phyloP scores from a whole-genome alignment of 2,113 vertebrate species.

The Turnix velox region DNA sequence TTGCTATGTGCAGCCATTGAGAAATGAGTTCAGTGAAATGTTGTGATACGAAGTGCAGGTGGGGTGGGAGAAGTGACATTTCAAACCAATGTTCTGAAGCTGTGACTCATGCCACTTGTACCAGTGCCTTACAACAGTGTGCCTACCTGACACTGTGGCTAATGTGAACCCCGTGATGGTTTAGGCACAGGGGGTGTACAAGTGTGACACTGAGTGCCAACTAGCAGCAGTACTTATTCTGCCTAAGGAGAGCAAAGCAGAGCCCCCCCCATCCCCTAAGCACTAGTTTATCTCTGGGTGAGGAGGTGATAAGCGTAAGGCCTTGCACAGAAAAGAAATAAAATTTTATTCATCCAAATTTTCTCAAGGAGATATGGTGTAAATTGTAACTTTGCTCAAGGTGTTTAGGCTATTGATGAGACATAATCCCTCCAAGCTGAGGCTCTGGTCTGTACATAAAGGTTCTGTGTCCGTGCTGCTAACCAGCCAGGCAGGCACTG shows the following conservation, averaged over 20 bases:
- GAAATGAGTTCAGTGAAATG: conserved; percentile 22
- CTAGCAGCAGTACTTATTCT: background rate
- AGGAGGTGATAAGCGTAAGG: background rate
- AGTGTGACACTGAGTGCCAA: background rate
- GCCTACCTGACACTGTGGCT: background rate
- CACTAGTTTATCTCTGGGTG: background rate
- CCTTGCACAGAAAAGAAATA: background rate
- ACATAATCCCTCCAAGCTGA: background rate
- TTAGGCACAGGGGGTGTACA: rapidly evolving
- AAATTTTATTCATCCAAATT: background rate
- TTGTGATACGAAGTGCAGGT: conserved; percentile 7
- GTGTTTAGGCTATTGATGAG: background rate
- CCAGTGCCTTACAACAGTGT: background rate
- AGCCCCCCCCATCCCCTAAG: background rate
- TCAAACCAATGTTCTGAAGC: background rate
- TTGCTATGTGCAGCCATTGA: background rate
- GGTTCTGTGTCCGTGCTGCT: background rate
- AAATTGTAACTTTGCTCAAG: background rate
- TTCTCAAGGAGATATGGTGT: background rate
- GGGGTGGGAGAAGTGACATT: background rate
- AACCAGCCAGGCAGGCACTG: background rate
- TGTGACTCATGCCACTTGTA: background rate
- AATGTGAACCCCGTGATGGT: background rate
- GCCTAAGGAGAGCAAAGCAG: background rate
- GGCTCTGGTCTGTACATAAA: background rate